These are phyloP conservation scores for Tautogolabrus adspersus DNA, from an alignment of 2,113 vertebrate species.

Conservation along the genomic window DNA sequence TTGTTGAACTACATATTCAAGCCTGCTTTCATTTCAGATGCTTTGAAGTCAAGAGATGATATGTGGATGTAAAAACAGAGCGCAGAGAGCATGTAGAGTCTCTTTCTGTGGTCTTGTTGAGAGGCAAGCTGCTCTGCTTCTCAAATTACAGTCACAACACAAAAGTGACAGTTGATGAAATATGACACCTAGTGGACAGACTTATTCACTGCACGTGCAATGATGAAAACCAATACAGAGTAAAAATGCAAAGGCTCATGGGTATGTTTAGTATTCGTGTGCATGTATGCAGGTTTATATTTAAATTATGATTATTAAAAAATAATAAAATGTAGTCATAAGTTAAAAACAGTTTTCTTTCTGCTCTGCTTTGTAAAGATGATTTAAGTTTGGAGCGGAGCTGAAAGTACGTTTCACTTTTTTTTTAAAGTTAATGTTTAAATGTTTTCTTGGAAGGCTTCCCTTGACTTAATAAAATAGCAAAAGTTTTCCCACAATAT, in stretches of 20 bases:
- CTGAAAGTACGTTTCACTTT: too few relatives aligned
- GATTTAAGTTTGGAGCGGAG: too few relatives aligned
- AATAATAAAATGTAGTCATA: too few relatives aligned
- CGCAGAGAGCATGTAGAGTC: slow-evolving; percentile 7
- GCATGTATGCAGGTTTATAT: background rate
- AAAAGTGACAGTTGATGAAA: slow-evolving; percentile 36
- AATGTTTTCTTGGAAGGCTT: too few relatives aligned
- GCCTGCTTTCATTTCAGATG: slow-evolving; percentile 5
- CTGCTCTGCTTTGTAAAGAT: too few relatives aligned
- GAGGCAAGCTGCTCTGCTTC: slow-evolving; percentile 3
- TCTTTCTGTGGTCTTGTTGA: slow-evolving; percentile 8
- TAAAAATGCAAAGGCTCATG: background rate
- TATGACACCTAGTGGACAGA: slow-evolving; percentile 67
- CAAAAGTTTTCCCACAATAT: too few relatives aligned
- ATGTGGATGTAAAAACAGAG: slow-evolving; percentile 16
- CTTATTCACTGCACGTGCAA: slow-evolving; percentile 21
- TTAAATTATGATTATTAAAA: too few relatives aligned
- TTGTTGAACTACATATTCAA: background rate
- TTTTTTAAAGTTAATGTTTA: too few relatives aligned
- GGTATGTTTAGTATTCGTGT: background rate
- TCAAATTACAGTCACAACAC: slow-evolving; percentile 36
- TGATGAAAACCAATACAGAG: background rate
- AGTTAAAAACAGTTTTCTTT: too few relatives aligned
- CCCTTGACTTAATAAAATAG: too few relatives aligned
- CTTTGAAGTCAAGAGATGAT: slow-evolving; percentile 55